Evolutionary conservation across 2,113 vertebrate genomes (phyloP).

Genomic region (Phyllopteryx taeniolatus): DNA sequence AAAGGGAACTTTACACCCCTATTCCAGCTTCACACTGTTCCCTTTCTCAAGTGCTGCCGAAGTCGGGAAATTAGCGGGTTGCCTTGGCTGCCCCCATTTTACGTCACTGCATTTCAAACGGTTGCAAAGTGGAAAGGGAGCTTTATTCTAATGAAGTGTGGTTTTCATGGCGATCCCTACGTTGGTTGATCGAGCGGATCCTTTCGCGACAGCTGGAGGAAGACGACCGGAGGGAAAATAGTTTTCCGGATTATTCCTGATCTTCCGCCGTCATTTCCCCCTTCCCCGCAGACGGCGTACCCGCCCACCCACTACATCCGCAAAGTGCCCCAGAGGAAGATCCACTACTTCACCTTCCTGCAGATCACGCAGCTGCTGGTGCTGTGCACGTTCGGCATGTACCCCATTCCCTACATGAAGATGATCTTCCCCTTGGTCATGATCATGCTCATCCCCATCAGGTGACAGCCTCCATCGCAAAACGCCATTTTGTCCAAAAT

Average conservation of each 20-base stretch:
- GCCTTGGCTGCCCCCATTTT: too few relatives aligned
- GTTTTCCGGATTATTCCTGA: not conserved
- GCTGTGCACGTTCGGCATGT: slow-evolving; percentile 94
- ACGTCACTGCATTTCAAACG: too few relatives aligned
- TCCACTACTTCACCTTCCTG: slow-evolving; percentile 98
- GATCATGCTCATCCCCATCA: slow-evolving; percentile 95
- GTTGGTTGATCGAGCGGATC: not conserved
- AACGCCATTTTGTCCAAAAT: not conserved
- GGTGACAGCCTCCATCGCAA: slow-evolving; percentile 70
- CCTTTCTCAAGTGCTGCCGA: too few relatives aligned
- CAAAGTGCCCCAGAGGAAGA: slow-evolving; percentile 96
- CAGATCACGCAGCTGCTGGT: slow-evolving; percentile 94
- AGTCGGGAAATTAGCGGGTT: too few relatives aligned
- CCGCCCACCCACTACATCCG: slow-evolving; percentile 97
- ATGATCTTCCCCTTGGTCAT: slow-evolving; percentile 98
- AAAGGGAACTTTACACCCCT: too few relatives aligned
- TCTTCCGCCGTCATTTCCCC: too few relatives aligned
- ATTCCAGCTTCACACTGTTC: too few relatives aligned
- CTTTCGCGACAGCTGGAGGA: not conserved
- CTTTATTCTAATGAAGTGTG: too few relatives aligned
- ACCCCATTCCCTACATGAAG: slow-evolving; percentile 97
- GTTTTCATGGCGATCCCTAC: too few relatives aligned
- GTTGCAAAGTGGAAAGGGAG: too few relatives aligned
- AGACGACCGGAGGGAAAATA: not conserved
- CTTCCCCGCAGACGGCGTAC: slow-evolving; percentile 84